These are phyloP conservation scores for Orchesella flavescens DNA, from an alignment of 2,888 invertebrate species.

Conservation along the genomic window DNA sequence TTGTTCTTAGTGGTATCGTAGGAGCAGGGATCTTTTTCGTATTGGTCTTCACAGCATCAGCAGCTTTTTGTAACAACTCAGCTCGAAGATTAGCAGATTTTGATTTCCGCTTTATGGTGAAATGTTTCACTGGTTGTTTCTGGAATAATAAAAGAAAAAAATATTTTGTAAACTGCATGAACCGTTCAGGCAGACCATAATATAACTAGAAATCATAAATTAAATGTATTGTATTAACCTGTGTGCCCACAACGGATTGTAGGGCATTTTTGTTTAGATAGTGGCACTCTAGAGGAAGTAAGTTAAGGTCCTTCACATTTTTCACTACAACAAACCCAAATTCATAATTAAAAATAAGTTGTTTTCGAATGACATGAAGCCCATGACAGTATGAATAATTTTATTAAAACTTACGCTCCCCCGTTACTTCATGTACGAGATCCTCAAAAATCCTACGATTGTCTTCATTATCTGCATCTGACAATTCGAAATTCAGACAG, in stretches of 20 bases:
- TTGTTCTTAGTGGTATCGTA: slow-evolving; percentile 88
- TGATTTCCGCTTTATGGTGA: slow-evolving; percentile 91
- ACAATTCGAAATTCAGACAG: slow-evolving; percentile 89
- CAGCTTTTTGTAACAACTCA: slow-evolving; percentile 92
- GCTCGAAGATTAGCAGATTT: slow-evolving; percentile 93
- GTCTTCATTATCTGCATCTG: slow-evolving; percentile 85
- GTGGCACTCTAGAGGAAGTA: slow-evolving; percentile 95
- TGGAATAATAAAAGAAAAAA: slow-evolving; percentile 74
- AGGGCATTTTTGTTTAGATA: slow-evolving; percentile 95
- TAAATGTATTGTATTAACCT: too few species aligned
- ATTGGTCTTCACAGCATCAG: slow-evolving; percentile 84
- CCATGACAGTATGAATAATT: not conserved
- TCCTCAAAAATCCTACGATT: slow-evolving; percentile 92
- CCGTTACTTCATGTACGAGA: slow-evolving; percentile 82
- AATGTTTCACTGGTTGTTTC: slow-evolving; percentile 90
- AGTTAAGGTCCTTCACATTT: slow-evolving; percentile 84
- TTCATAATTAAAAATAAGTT: slow-evolving; percentile 6
- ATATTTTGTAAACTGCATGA: not conserved
- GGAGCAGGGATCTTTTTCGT: slow-evolving; percentile 91
- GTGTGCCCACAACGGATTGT: slow-evolving; percentile 84
- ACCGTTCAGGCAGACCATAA: too few species aligned
- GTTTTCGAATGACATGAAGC: not conserved
- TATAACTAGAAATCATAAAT: too few species aligned
- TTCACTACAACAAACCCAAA: slow-evolving; percentile 74
- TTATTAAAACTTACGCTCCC: slow-evolving; percentile 66